Evolutionary conservation across 2,888 invertebrate genomes (phyloP).

Genomic region (Clusia tigrina): DNA sequence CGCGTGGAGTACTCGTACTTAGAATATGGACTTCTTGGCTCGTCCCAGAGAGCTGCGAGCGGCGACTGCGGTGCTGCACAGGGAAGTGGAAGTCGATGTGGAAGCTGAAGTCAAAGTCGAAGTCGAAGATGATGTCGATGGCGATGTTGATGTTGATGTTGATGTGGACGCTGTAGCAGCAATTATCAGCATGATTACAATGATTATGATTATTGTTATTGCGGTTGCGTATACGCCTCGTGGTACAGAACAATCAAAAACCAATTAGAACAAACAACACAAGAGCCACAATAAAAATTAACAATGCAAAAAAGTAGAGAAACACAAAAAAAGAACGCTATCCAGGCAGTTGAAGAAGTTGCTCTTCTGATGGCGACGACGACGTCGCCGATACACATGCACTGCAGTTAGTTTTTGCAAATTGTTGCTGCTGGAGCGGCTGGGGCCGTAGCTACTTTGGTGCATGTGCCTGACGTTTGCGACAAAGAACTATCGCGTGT

Average conservation of each 20-base stretch:
- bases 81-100: background rate
- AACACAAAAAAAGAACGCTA: background rate
- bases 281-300: background rate
- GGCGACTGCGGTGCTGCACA: no score
- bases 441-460: background rate
- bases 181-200: background rate
- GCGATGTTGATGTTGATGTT: background rate
- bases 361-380: background rate
- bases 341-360: background rate
- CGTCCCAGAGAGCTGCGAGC: no score
- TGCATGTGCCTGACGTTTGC: background rate
- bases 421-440: background rate
- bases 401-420: background rate
- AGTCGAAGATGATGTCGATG: background rate
- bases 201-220: background rate
- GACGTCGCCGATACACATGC: background rate
- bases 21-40: no score
- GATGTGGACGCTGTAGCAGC: background rate
- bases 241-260: slow-evolving; percentile 4
- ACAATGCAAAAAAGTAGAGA: background rate
- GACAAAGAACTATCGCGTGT: slow-evolving; percentile 1
- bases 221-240: background rate
- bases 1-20: no score
- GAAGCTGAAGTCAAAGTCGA: background rate
- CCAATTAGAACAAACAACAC: background rate